These are phyloP conservation scores for Unio pictorum DNA, from an alignment of 2,888 invertebrate genomes.

Conservation along the genomic window DNA sequence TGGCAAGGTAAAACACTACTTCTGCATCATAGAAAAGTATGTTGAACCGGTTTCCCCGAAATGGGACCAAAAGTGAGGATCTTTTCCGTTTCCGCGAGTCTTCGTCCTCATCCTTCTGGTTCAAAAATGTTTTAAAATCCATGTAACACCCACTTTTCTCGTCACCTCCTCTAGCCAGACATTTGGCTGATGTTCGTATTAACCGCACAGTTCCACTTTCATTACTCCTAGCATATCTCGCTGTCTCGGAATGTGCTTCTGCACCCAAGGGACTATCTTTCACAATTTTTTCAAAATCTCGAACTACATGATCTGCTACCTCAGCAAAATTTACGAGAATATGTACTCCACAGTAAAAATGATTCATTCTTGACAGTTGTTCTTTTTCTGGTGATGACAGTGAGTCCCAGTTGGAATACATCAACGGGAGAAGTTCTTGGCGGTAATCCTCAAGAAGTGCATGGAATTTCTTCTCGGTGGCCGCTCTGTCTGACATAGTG, in stretches of 20 bases:
- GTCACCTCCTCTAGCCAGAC: conserved; percentile 15
- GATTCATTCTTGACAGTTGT: conserved; percentile 19
- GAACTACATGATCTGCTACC: conserved; percentile 12
- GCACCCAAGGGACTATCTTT: conserved; percentile 12
- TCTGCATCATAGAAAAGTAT: conserved; percentile 7
- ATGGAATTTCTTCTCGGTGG: conserved; percentile 19
- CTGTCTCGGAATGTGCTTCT: conserved; percentile 9
- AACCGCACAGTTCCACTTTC: conserved; percentile 11
- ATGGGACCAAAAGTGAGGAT: conserved; percentile 4
- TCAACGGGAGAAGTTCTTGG: conserved; percentile 14
- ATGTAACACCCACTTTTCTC: conserved; percentile 21
- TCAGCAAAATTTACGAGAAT: conserved; percentile 21
- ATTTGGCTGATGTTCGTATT: conserved; percentile 15
- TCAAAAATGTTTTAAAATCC: too few species aligned
- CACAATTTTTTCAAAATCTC: conserved; percentile 8
- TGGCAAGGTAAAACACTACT: not conserved
- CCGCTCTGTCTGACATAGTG: conserved; percentile 25
- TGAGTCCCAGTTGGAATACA: conserved; percentile 11
- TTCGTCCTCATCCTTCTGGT: not conserved
- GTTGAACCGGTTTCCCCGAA: conserved; percentile 4
- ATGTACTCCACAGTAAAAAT: conserved; percentile 21
- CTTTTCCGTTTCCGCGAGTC: not conserved
- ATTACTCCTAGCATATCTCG: conserved; percentile 1
- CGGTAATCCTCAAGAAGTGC: conserved; percentile 11
- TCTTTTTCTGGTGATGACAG: conserved; percentile 10